phyloP scores from a whole-genome alignment of 2,888 invertebrate genomes.

The Epiblema foenella region DNA sequence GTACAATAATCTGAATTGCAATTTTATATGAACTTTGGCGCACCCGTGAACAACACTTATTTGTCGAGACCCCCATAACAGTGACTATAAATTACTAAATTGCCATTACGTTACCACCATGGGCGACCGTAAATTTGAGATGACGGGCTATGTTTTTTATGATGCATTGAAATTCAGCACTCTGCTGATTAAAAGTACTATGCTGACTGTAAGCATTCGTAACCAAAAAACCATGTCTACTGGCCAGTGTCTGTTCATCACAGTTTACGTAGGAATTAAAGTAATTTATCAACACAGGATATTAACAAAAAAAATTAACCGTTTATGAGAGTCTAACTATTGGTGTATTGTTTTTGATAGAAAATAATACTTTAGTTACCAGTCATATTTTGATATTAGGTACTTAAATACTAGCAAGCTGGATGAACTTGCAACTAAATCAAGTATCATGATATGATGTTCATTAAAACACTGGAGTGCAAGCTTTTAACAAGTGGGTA shows the following conservation, averaged over 20 bases:
- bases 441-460: neutral
- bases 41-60: constrained; percentile 22
- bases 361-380: neutral
- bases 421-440: constrained; percentile 19
- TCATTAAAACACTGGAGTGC: too few species aligned
- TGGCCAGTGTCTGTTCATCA: neutral
- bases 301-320: too few species aligned
- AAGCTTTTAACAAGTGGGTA: constrained; percentile 44
- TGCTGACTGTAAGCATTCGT: neutral
- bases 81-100: constrained; percentile 38
- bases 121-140: constrained; percentile 23
- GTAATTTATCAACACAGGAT: too few species aligned
- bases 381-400: neutral
- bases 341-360: neutral
- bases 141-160: constrained; percentile 10
- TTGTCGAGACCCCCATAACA: constrained; percentile 34
- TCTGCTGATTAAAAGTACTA: constrained; percentile 10
- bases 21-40: too few species aligned
- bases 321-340: too few species aligned
- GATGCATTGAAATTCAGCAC: constrained; percentile 11
- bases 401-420: neutral
- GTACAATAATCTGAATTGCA: too few species aligned
- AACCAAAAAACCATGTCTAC: neutral
- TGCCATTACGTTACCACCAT: constrained; percentile 34
- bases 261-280: neutral